Evolutionary conservation across 2,888 invertebrate genomes (phyloP).

Genomic region (Spicauda simplicius): DNA sequence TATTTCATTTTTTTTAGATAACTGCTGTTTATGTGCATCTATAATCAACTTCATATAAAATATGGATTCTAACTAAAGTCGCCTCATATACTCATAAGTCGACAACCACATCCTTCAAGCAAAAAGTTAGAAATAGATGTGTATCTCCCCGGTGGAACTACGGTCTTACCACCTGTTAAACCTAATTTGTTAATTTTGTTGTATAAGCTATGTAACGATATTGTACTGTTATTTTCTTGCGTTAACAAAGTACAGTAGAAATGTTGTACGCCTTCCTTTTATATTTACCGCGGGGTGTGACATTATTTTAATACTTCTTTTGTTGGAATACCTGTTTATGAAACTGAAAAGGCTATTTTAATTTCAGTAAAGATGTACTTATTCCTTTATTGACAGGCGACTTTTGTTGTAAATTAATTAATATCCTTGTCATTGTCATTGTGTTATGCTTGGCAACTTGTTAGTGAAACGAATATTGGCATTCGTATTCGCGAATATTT

Average conservation of each 20-base stretch:
- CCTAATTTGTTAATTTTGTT: neutral
- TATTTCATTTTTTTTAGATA: no score
- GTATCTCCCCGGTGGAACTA: no score
- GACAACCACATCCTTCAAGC: no score
- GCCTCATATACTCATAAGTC: no score
- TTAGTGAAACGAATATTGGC: no score
- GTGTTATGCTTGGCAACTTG: neutral
- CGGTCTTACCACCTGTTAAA: no score
- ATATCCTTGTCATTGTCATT: neutral
- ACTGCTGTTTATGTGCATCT: no score
- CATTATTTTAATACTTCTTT: neutral
- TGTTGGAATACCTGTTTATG: neutral
- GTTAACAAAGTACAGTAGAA: neutral
- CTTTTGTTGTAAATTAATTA: constrained; percentile 3
- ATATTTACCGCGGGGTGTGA: neutral
- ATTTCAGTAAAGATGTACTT: neutral
- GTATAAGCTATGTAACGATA: neutral
- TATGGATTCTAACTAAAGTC: no score
- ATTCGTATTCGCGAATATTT: no score
- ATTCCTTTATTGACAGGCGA: neutral
- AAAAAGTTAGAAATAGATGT: no score
- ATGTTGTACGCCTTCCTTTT: neutral
- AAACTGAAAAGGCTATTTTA: constrained; percentile 1
- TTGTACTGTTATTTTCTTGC: no score
- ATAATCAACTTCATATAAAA: no score